These are phyloP conservation scores for Corythaixoides concolor DNA, from an alignment of 2,113 vertebrate species.

Conservation along the genomic window DNA sequence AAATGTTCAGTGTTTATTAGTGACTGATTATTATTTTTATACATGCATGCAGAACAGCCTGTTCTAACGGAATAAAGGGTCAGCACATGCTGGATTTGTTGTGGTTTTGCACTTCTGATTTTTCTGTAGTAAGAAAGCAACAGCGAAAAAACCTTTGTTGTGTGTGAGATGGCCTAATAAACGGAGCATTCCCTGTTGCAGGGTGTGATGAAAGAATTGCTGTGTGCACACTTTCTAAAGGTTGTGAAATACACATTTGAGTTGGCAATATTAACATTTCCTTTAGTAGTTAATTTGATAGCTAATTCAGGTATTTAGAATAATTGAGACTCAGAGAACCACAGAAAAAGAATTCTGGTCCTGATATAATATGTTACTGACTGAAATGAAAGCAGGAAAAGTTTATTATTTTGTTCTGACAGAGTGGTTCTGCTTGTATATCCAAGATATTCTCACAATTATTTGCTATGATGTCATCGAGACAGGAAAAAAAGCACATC, in stretches of 20 bases:
- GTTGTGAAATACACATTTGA: neutral
- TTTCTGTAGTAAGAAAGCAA: neutral
- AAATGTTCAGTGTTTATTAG: neutral
- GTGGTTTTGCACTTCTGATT: neutral
- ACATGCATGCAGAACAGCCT: neutral
- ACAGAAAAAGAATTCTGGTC: neutral
- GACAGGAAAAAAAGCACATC: neutral
- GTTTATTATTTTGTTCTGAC: neutral
- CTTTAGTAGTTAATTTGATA: neutral
- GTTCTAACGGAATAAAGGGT: neutral
- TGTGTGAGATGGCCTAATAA: neutral
- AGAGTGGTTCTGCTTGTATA: neutral
- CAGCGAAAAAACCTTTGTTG: rapidly evolving
- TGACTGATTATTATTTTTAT: neutral
- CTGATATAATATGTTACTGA: neutral
- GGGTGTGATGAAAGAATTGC: neutral
- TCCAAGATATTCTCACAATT: neutral
- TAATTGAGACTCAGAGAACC: neutral
- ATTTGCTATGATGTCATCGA: neutral
- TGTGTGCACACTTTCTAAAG: rapidly evolving
- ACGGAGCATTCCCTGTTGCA: neutral
- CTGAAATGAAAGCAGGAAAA: neutral
- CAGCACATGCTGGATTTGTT: neutral
- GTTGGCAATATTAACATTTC: neutral
- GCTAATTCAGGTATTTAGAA: neutral